Conservation (phyloP, 1,140 invertebrate species). For the Frieseomelitta varia region DNA sequence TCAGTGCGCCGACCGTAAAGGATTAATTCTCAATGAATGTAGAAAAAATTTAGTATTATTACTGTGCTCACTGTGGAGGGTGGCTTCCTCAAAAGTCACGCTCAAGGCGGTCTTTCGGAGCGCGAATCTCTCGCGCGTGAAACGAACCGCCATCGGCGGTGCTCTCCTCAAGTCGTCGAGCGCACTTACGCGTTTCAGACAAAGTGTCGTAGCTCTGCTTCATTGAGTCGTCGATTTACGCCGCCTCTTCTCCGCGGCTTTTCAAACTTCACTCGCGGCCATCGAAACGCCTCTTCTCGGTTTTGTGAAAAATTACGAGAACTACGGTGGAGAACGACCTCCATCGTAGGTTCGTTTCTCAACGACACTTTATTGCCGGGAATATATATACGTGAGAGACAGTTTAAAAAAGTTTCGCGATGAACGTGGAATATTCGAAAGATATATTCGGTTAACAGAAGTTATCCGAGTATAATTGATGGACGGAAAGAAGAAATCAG, state of each 20-base stretch:
- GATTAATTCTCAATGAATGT: not conserved
- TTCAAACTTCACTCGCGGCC: conserved; percentile 31
- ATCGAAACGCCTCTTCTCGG: not conserved
- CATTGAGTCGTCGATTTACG: conserved; percentile 68
- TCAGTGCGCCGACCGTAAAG: too few relatives aligned
- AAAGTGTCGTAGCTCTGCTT: conserved; percentile 66
- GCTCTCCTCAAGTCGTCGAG: conserved; percentile 38
- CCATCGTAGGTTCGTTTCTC: not conserved
- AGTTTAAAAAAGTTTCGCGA: not conserved
- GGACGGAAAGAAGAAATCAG: not conserved
- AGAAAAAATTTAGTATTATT: not conserved
- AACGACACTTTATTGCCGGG: not conserved
- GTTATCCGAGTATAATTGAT: not conserved
- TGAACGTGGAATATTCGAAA: not conserved
- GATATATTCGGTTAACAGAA: not conserved
- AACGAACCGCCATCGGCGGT: conserved; percentile 2
- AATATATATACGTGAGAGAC: not conserved
- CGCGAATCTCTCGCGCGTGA: not conserved
- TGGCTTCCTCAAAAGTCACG: not conserved
- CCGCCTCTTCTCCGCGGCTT: conserved; percentile 6
- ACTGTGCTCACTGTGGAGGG: not conserved
- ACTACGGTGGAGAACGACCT: not conserved
- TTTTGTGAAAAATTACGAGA: conserved; percentile 48
- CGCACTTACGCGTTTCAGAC: conserved; percentile 60
- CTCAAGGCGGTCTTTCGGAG: not conserved